Evolutionary conservation across 1,140 invertebrate species (phyloP).

Genomic region (Frieseomelitta varia): DNA sequence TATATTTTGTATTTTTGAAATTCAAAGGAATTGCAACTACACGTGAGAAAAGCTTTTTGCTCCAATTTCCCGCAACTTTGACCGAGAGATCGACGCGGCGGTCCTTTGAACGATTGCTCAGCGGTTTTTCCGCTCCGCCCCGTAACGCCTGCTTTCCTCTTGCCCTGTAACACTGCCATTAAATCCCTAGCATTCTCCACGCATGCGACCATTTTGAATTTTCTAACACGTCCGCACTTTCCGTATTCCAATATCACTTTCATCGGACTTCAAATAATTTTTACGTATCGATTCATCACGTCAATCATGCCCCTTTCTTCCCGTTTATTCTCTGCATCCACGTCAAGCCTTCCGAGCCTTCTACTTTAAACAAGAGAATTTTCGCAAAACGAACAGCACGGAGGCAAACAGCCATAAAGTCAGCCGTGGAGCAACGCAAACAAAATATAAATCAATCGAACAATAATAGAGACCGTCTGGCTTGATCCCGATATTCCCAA

Average conservation of each 20-base stretch:
- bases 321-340: no score
- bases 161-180: slow-evolving; percentile 32
- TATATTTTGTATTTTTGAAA: no score
- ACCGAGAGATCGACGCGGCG: slow-evolving; percentile 35
- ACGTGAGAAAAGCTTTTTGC: background rate
- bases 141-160: slow-evolving; percentile 62
- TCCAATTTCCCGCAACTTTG: background rate
- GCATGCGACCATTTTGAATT: slow-evolving; percentile 36
- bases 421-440: slow-evolving; percentile 67
- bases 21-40: background rate
- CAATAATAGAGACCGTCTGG: slow-evolving; percentile 74
- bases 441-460: slow-evolving; percentile 81
- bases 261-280: background rate
- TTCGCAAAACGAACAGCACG: background rate
- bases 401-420: slow-evolving; percentile 9
- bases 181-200: background rate
- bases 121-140: slow-evolving; percentile 80
- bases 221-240: background rate
- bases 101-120: slow-evolving; percentile 76
- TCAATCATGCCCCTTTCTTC: no score
- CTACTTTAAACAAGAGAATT: background rate
- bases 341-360: background rate
- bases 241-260: background rate
- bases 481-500: slow-evolving; percentile 76
- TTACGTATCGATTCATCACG: no score